Conservation (phyloP, 2,888 invertebrate genomes). For the Dicycla oo region DNA sequence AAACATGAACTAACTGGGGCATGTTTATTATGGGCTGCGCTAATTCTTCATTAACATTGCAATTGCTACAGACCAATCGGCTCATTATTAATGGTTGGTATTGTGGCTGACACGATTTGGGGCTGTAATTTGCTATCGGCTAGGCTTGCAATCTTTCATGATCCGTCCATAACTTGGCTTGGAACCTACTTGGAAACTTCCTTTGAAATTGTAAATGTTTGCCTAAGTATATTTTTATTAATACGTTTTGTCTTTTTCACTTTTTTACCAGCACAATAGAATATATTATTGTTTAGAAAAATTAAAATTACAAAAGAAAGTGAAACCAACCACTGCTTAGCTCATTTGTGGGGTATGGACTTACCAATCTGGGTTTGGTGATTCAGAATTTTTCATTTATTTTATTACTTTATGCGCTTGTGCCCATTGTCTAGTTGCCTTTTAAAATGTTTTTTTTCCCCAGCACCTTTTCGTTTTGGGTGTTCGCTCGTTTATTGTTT, state of each 20-base stretch:
- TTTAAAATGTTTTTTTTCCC: slow-evolving; percentile 76
- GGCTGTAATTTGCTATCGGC: slow-evolving; percentile 13
- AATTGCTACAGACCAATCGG: slow-evolving; percentile 37
- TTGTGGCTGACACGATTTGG: slow-evolving; percentile 1
- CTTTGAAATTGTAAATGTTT: no score
- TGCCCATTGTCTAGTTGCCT: slow-evolving; percentile 80
- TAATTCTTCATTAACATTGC: slow-evolving; percentile 54
- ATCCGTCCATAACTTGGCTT: background rate
- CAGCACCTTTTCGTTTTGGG: slow-evolving; percentile 80
- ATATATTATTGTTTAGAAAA: slow-evolving; percentile 67
- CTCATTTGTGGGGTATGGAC: slow-evolving; percentile 75
- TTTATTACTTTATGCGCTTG: slow-evolving; percentile 77
- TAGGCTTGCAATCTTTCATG: background rate
- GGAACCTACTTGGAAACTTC: background rate
- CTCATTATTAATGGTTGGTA: slow-evolving; percentile 31
- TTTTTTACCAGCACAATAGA: slow-evolving; percentile 49
- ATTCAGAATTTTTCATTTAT: slow-evolving; percentile 79
- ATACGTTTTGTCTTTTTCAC: slow-evolving; percentile 22
- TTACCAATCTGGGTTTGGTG: slow-evolving; percentile 70
- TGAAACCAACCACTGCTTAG: slow-evolving; percentile 74
- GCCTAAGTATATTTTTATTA: slow-evolving; percentile 15
- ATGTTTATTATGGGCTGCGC: slow-evolving; percentile 49
- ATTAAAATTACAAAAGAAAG: slow-evolving; percentile 76
- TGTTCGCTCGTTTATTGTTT: slow-evolving; percentile 82
- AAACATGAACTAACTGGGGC: slow-evolving; percentile 50